A percentile compares a stretch with the other conserved stretches of the same genome.
Evolutionary conservation across 2,797 vertebrate species (phyloP).

Genomic region (Anguilla megastoma): DNA sequence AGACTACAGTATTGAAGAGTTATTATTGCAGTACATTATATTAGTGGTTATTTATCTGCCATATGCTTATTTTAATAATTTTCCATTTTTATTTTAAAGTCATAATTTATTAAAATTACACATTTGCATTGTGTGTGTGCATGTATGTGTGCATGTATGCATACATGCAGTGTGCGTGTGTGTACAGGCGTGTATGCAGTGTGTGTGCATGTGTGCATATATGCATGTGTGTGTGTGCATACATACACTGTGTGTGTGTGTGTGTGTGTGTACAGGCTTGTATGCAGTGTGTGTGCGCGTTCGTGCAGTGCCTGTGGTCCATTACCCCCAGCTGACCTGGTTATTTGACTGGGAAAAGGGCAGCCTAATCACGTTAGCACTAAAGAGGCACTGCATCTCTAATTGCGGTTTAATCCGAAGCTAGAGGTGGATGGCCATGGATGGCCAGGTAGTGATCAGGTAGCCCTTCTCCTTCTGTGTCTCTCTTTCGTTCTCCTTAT

Average conservation of each 20-base stretch:
- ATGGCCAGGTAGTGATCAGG: background rate
- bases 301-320: background rate
- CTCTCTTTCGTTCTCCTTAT: background rate
- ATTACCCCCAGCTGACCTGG: background rate
- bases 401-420: slow-evolving; percentile 17
- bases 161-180: background rate
- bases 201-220: background rate
- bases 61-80: background rate
- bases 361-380: slow-evolving; percentile 12
- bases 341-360: background rate
- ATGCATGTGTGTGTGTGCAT: background rate
- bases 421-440: background rate
- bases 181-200: background rate
- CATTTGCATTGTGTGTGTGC: background rate
- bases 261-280: background rate
- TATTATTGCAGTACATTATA: background rate
- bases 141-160: background rate
- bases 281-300: background rate
- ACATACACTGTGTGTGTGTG: no score
- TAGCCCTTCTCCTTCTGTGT: background rate
- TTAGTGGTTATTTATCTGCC: background rate
- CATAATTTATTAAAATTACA: background rate
- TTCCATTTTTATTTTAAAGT: background rate
- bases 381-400: slow-evolving; percentile 11
- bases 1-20: background rate